These are phyloP conservation scores for Tor tambroides DNA, from an alignment of 2,113 vertebrate species.

Conservation along the genomic window DNA sequence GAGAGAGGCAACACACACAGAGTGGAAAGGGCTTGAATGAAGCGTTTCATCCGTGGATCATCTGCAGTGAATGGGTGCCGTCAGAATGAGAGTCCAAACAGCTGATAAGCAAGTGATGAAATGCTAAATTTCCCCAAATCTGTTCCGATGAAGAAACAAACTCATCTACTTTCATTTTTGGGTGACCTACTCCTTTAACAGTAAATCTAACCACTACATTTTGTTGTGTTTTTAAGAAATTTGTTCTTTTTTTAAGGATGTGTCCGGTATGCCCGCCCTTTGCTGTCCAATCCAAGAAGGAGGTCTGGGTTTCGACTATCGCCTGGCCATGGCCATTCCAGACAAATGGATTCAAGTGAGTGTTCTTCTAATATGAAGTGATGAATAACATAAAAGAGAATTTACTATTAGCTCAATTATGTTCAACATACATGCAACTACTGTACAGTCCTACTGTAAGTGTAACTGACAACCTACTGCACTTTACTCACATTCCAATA, in stretches of 20 bases:
- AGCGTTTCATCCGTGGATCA: no score
- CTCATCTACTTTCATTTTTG: background rate
- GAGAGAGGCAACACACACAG: no score
- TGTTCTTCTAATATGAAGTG: conserved; percentile 15
- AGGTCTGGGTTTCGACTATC: conserved; percentile 93
- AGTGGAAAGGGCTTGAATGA: no score
- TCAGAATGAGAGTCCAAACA: no score
- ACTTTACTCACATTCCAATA: background rate
- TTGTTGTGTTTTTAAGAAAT: conserved; percentile 7
- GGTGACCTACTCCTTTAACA: background rate
- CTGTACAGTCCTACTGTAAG: background rate
- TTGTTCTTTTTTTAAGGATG: conserved; percentile 79
- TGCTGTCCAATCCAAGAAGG: conserved; percentile 86
- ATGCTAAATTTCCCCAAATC: no score
- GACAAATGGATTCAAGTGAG: conserved; percentile 99
- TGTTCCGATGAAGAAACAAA: no score
- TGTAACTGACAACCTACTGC: conserved; percentile 13
- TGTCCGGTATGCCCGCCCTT: conserved; percentile 96
- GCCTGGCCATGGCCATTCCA: conserved; percentile 96
- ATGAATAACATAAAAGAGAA: conserved; percentile 14
- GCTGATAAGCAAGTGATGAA: no score
- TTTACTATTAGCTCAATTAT: background rate
- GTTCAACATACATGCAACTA: background rate
- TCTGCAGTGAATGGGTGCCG: no score
- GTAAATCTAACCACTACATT: background rate